Base-by-base conservation (phyloP, 2,888 invertebrate species). In the Dicyrtomina minuta region DNA sequence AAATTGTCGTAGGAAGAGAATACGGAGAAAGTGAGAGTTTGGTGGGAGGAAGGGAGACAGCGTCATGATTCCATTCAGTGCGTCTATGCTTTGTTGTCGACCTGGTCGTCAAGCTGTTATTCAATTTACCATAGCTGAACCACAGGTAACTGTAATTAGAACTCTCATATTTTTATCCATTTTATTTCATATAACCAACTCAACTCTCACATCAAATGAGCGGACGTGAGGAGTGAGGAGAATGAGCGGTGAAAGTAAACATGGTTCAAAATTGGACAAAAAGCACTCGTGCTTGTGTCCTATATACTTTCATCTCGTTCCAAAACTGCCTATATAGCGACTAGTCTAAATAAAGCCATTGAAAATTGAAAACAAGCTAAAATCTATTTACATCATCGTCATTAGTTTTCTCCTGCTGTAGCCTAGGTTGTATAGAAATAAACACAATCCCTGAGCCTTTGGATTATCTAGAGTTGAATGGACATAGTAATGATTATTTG, bases 31-130 rank as follows among this genome's bases (percentile, higher is more conserved):
- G 46, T 46, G 46, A 15, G 13, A 15, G 46, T 15, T 12, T 53
- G 4, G 24, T 24, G 22, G 27, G 17, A 6, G 60, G 44, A 24
- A 24, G 6, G 2, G 59, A 59, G 24, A 10, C 6, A 22, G 13
- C 71, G 73, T 60, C 62, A 76, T 76, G 76, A 76, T 76, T 74
- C 76, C 76, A 49, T 76, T 76, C 70, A 75, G 74, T 58, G 73
- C 76, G 20, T 74, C 76, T 56, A 76, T 76, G 76, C 72, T 74
- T 44, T 73, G 74, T 61, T 68, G 67, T 66, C 71, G 73, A 60
- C 71, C 72, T 56, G 74, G 74, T 71, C 72, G 74, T 61, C 66
- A 55, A 66, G 51, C 74, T 46, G 61, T 69, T 70, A 72, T 66
- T 55, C 69, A 74, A 44, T 68, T 76, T 43, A 61, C 70, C 59